These are phyloP conservation scores for Sesamia nonagrioides DNA, from an alignment of 1,140 invertebrate genomes.

Conservation along the genomic window DNA sequence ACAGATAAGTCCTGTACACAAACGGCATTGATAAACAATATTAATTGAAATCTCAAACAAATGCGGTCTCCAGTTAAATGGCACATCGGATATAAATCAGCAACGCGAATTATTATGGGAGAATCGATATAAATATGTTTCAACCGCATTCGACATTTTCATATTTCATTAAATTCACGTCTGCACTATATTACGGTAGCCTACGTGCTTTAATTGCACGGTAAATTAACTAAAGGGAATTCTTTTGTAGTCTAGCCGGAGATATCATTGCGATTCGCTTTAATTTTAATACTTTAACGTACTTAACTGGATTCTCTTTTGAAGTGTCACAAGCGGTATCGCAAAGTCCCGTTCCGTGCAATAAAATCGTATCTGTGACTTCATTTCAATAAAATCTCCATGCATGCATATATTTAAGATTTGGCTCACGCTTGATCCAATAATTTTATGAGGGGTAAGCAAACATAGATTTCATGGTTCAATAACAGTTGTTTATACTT, in stretches of 20 bases:
- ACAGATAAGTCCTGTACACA: conserved; percentile 23
- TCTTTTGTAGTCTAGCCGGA: not conserved
- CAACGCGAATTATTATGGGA: conserved; percentile 24
- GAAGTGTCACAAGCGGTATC: not conserved
- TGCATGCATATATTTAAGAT: too few relatives aligned
- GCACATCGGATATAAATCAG: conserved; percentile 20
- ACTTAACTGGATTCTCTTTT: not conserved
- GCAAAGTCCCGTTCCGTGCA: not conserved
- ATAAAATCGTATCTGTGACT: too few relatives aligned
- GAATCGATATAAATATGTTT: conserved; percentile 41
- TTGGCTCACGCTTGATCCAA: too few relatives aligned
- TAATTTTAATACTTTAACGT: not conserved
- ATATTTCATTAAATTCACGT: conserved; percentile 37
- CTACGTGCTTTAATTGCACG: conserved; percentile 3
- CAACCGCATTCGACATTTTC: conserved; percentile 38
- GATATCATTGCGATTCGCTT: not conserved
- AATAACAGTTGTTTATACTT: too few relatives aligned
- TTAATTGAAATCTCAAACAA: conserved; percentile 42
- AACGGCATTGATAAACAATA: conserved; percentile 21
- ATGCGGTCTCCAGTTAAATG: conserved; percentile 27
- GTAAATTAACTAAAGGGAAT: not conserved
- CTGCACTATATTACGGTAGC: not conserved
- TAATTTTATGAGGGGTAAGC: too few relatives aligned
- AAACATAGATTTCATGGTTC: too few relatives aligned
- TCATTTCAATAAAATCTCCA: too few relatives aligned